Evolutionary conservation across 2,888 invertebrate species (phyloP), one percentile per base, ranked within the genome.

Genomic region (Volucella inflata): DNA sequence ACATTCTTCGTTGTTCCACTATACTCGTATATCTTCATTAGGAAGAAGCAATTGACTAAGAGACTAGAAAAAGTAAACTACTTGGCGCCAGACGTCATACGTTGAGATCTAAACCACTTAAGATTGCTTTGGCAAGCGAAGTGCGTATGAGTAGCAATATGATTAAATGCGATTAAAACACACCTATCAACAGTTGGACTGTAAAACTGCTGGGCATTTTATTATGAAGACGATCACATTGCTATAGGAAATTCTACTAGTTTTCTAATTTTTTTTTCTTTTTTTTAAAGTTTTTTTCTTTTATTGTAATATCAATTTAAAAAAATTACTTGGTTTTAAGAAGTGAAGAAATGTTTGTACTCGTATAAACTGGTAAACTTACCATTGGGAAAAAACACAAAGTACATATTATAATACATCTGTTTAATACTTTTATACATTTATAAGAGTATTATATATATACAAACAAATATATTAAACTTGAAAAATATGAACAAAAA

Each of bases 51-150:
- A 85, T 72, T 81, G 81, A 85, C 81, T 77, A 76, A 72, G 76
- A 76, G 72, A 72, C 77, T 72, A 51, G 68, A 51, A 72, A 71
- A 81, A 71, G 77, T 68, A 67, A 85, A 72, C 76, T 74, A 78
- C 77, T 82, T 87, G 81, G 87, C 87, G 87, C 87, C 87, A 67
- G 87, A 77, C 87, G 77, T 71, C 82, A 87, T 72, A 64, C 82
- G 64, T 42, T 67, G 40, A 67, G 51, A 55, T 80, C 65, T 71
- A 53, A 70, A 68, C 57, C 70, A 75, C 72, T 62, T 57, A 75
- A 67, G 42, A 46, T 51, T 77, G 64, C 74, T 70, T 36, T 80
- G 80, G 75, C 80, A 80, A 84, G 65, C 38, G 60, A 80, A 85
- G 62, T 74, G 85, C 76, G 81, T 85, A 81, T 40, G 51, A 70